A percentile compares a stretch with the other conserved stretches of the same genome.
phyloP scores from a whole-genome alignment of 2,797 vertebrate species.

The Intellagama lesueurii region DNA sequence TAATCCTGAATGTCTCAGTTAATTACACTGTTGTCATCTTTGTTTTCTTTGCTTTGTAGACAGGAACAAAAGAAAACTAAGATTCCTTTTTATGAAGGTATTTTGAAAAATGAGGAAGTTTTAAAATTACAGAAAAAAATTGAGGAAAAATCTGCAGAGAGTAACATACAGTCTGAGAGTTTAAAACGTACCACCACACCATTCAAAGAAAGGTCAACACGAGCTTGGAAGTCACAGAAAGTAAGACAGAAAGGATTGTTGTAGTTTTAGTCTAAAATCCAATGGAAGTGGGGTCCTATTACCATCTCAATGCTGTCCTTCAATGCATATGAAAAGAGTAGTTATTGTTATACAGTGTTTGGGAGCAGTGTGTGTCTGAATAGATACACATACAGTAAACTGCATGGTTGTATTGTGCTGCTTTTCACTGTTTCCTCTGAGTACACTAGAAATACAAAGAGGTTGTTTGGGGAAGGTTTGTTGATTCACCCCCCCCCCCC shows the following conservation, averaged over 20 bases:
- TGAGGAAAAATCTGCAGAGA: slow-evolving; percentile 78
- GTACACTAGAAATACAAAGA: too few species aligned
- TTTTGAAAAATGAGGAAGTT: slow-evolving; percentile 75
- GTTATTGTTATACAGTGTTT: too few species aligned
- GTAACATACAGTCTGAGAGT: slow-evolving; percentile 73
- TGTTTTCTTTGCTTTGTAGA: slow-evolving; percentile 66
- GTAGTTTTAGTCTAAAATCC: too few species aligned
- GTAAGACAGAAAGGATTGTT: slow-evolving; percentile 1
- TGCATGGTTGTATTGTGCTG: too few species aligned
- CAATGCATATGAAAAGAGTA: too few species aligned
- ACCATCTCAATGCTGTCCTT: too few species aligned
- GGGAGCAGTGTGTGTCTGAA: too few species aligned
- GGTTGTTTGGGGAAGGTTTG: too few species aligned
- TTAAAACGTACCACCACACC: slow-evolving; percentile 57
- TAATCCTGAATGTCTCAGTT: neutral
- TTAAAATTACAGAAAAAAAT: slow-evolving; percentile 81
- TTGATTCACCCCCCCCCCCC: too few species aligned
- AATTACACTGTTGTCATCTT: neutral
- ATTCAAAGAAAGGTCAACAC: slow-evolving; percentile 56
- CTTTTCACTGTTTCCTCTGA: too few species aligned
- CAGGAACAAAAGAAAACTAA: slow-evolving; percentile 80
- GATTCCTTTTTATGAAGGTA: slow-evolving; percentile 52
- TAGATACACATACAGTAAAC: too few species aligned
- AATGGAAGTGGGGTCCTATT: too few species aligned
- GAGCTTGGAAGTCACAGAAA: slow-evolving; percentile 55